A percentile compares a stretch with the other conserved stretches of the same genome.
phyloP scores from a whole-genome alignment of 2,113 vertebrate genomes.

The Cichladusa arquata region DNA sequence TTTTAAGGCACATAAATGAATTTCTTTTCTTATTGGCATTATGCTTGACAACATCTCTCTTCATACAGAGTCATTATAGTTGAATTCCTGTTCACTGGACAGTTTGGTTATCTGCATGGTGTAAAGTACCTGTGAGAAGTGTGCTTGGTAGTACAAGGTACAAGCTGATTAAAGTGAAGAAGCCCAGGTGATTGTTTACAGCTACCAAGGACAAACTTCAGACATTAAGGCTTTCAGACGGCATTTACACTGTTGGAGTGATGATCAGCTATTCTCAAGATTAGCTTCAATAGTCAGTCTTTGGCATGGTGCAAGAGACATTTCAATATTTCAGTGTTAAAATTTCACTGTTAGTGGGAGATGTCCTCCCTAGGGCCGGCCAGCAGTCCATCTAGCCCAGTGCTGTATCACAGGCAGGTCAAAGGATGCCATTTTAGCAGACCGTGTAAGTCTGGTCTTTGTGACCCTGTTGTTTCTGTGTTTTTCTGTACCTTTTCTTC shows the following conservation, averaged over 20 bases:
- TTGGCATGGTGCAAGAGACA: neutral
- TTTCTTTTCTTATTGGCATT: neutral
- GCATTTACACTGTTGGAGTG: neutral
- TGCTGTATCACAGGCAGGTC: neutral
- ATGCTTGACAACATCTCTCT: neutral
- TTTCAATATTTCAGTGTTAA: neutral
- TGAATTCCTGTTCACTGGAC: neutral
- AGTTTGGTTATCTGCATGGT: neutral
- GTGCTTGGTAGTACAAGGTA: neutral
- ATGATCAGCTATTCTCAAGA: neutral
- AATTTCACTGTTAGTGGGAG: neutral
- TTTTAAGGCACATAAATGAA: neutral
- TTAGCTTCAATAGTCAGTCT: neutral
- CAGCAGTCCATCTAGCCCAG: neutral
- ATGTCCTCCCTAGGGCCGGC: neutral
- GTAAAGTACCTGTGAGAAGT: neutral
- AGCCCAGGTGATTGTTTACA: neutral
- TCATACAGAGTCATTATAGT: neutral
- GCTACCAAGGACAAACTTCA: neutral
- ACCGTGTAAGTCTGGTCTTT: neutral
- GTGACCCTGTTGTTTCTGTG: neutral
- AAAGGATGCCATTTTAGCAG: neutral
- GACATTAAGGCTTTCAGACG: neutral
- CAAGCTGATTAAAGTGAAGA: neutral
- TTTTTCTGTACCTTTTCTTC: neutral